phyloP scores from a whole-genome alignment of 2,888 invertebrate species.

The Antitype chi region DNA sequence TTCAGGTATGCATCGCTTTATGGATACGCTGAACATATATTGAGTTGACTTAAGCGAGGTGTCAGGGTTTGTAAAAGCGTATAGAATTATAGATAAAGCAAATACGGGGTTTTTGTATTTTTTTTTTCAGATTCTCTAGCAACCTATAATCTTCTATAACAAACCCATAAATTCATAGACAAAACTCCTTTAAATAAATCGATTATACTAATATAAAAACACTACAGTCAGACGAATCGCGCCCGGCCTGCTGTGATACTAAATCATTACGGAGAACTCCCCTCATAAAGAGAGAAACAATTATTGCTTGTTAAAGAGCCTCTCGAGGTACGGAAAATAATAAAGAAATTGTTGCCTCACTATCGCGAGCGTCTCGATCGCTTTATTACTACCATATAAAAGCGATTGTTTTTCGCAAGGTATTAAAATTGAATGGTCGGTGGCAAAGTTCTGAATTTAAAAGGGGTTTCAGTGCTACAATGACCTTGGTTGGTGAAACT shows the following conservation, averaged over 20 bases:
- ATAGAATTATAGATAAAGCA: too few relatives aligned
- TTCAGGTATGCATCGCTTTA: constrained; percentile 60
- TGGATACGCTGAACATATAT: not conserved
- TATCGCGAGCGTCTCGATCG: constrained; percentile 67
- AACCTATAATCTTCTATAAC: not conserved
- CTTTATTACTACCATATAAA: constrained; percentile 73
- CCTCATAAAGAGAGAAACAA: constrained; percentile 78
- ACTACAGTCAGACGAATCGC: constrained; percentile 44
- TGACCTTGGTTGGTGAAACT: constrained; percentile 7
- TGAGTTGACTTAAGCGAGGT: not conserved
- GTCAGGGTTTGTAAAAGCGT: not conserved
- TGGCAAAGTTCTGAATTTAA: constrained; percentile 21
- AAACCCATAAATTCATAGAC: constrained; percentile 6
- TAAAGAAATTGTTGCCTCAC: constrained; percentile 72
- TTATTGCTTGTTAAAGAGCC: constrained; percentile 81
- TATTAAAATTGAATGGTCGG: constrained; percentile 59
- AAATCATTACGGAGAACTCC: constrained; percentile 72
- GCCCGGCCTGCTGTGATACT: constrained; percentile 58
- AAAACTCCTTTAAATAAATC: constrained; percentile 18
- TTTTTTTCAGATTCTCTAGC: too few relatives aligned
- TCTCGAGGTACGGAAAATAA: constrained; percentile 75
- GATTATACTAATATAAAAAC: constrained; percentile 47
- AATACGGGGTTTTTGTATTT: too few relatives aligned
- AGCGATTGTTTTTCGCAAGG: constrained; percentile 62
- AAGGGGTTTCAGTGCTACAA: constrained; percentile 14